Conservation (phyloP, 1,140 invertebrate genomes). For the Polypedilum vanderplanki region DNA sequence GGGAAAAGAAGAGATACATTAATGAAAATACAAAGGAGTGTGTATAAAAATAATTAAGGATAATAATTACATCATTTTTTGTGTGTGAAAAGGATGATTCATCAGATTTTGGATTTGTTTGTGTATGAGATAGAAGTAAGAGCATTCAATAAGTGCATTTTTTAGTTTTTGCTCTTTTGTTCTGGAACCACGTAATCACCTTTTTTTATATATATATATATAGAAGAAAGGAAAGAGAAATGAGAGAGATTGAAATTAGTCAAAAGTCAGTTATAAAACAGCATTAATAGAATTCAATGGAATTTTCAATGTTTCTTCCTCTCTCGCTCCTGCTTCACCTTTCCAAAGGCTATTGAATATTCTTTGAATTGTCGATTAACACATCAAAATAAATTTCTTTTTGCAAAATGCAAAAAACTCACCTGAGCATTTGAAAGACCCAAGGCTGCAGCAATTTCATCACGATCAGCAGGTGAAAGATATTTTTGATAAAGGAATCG, state of each 20-base stretch:
- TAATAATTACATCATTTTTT: conserved; percentile 24
- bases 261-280: too few species aligned
- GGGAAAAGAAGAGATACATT: too few species aligned
- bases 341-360: background rate
- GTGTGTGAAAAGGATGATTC: background rate
- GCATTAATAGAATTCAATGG: background rate
- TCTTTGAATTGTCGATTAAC: conserved; percentile 16
- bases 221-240: background rate
- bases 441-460: conserved; percentile 87
- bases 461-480: conserved; percentile 90
- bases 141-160: conserved; percentile 51
- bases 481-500: conserved; percentile 97
- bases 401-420: conserved; percentile 54
- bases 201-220: conserved; percentile 29
- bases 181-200: conserved; percentile 97
- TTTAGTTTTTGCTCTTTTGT: conserved; percentile 90
- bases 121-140: background rate
- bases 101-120: background rate
- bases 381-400: conserved; percentile 22
- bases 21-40: too few species aligned
- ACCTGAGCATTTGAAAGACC: conserved; percentile 91
- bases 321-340: background rate
- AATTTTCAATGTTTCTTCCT: background rate
- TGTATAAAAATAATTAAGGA: background rate
- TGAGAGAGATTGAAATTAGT: conserved; percentile 2